Conservation (phyloP, 2,888 invertebrate genomes). For the Alviniconcha strummeri region DNA sequence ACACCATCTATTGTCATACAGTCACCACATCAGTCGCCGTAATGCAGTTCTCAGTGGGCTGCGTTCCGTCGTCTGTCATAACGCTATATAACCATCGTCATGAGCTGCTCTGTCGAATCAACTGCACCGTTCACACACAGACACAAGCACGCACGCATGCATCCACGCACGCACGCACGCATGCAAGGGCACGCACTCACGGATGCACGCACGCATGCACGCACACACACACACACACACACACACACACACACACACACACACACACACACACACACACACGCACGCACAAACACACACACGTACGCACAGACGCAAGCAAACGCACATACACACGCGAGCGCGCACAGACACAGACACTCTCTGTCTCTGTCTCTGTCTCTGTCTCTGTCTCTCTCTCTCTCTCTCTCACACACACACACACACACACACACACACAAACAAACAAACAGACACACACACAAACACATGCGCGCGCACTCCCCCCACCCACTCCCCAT, state of each 20-base stretch:
- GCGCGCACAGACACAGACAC: not conserved
- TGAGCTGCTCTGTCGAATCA: not conserved
- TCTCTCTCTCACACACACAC: not conserved
- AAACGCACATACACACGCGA: not conserved
- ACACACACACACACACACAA: not conserved
- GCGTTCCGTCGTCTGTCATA: too few relatives aligned
- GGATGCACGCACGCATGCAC: too few relatives aligned
- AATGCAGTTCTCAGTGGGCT: too few relatives aligned
- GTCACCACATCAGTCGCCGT: too few relatives aligned
- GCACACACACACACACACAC: not conserved
- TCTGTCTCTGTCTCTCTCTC: too few relatives aligned
- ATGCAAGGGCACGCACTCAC: too few relatives aligned
- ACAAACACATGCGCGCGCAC: not conserved
- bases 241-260: not conserved
- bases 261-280: constrained; percentile 19
- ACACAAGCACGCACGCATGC: not conserved
- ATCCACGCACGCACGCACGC: too few relatives aligned
- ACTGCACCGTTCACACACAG: not conserved
- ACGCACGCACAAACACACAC: constrained; percentile 11
- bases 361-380: not conserved
- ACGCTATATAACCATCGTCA: too few relatives aligned
- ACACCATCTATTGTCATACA: too few relatives aligned
- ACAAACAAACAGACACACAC: not conserved
- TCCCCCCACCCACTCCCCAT: not conserved
- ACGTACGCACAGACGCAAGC: not conserved